Evolutionary conservation across 1,140 invertebrate species (phyloP).

Genomic region (Rhopalosiphum padi): DNA sequence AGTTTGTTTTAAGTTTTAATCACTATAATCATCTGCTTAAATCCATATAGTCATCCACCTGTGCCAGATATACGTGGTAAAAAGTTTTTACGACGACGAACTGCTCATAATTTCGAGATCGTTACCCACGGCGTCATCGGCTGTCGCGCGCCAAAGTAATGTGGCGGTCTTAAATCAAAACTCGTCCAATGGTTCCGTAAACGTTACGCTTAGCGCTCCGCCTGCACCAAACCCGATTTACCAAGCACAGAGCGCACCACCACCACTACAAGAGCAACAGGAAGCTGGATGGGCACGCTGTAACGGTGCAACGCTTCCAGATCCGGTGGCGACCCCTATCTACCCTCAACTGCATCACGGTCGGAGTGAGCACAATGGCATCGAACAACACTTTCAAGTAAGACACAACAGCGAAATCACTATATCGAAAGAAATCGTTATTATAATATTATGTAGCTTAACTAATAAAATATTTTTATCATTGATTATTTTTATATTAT

Average conservation of each 20-base stretch:
- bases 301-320: neutral
- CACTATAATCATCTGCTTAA: neutral
- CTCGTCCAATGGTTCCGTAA: neutral
- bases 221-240: neutral
- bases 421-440: too few species aligned
- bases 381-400: neutral
- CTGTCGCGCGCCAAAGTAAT: neutral
- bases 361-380: neutral
- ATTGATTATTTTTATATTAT: too few species aligned
- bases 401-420: neutral
- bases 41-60: neutral
- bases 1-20: neutral
- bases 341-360: neutral
- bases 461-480: too few species aligned
- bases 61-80: neutral
- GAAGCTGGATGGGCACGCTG: neutral
- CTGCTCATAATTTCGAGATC: neutral
- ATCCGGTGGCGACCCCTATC: neutral
- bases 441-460: too few species aligned
- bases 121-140: too few species aligned
- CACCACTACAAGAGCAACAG: neutral
- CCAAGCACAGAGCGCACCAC: neutral
- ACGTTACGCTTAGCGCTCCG: neutral
- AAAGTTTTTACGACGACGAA: constrained; percentile 7
- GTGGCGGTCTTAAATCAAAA: neutral